These are phyloP conservation scores for Petrosia ficiformis DNA, from an alignment of 37 sponge, comb jelly and placozoan species.

Conservation along the genomic window DNA sequence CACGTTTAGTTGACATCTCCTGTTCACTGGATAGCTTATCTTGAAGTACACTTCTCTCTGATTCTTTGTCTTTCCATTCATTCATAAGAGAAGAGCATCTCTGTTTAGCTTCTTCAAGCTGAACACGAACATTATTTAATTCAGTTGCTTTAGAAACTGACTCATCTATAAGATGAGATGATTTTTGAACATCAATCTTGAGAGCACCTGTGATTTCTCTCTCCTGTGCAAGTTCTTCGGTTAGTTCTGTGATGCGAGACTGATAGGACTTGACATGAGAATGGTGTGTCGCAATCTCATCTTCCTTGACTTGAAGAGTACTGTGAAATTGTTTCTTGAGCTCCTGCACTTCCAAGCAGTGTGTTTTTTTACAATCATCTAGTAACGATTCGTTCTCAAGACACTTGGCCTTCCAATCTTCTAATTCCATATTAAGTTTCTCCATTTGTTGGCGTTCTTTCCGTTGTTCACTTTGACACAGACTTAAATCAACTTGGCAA, in stretches of 20 bases:
- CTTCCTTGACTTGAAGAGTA: constrained; percentile 16
- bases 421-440: background rate
- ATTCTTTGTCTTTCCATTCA: background rate
- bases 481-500: constrained; percentile 27
- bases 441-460: constrained; percentile 6
- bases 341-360: too few species aligned
- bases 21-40: background rate
- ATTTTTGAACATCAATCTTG: background rate
- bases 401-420: constrained; percentile 8
- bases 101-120: background rate
- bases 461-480: background rate
- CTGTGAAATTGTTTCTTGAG: background rate
- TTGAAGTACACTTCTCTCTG: background rate
- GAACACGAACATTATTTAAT: background rate
- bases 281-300: constrained; percentile 8
- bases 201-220: background rate
- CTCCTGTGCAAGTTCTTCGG: background rate
- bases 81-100: background rate
- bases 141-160: background rate
- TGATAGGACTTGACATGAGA: background rate
- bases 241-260: background rate
- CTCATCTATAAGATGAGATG: background rate
- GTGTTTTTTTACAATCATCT: background rate
- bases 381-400: background rate
- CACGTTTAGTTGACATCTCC: too few species aligned